These are phyloP conservation scores for Diplolepis rosae DNA, from an alignment of 2,888 invertebrate genomes.

Conservation along the genomic window DNA sequence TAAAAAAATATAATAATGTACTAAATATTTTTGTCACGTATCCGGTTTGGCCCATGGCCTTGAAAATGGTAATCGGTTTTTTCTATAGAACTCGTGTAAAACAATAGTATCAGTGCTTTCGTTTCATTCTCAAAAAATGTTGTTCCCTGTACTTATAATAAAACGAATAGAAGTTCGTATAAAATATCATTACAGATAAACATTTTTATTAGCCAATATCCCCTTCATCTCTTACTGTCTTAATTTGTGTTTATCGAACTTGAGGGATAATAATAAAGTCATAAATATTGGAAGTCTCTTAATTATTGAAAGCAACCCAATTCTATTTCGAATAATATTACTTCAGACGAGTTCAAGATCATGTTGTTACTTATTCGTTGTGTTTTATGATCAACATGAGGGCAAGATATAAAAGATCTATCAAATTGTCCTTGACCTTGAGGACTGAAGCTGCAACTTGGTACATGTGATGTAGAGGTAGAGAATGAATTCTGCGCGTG, in stretches of 20 bases:
- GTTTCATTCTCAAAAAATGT: slow-evolving; percentile 20
- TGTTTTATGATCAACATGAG: not conserved
- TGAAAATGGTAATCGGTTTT: slow-evolving; percentile 29
- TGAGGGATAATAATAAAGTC: not conserved
- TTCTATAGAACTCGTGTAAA: slow-evolving; percentile 14
- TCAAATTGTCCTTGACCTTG: slow-evolving; percentile 25
- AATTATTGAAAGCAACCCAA: no score
- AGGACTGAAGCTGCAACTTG: slow-evolving; percentile 1
- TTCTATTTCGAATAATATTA: no score
- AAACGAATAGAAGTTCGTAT: slow-evolving; percentile 10
- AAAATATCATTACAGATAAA: slow-evolving; percentile 10
- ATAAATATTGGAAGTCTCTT: no score
- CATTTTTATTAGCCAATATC: slow-evolving; percentile 2
- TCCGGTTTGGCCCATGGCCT: no score
- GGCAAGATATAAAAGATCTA: not conserved
- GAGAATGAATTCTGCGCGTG: slow-evolving; percentile 15
- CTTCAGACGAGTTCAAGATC: not conserved
- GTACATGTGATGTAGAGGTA: slow-evolving; percentile 33
- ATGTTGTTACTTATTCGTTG: not conserved
- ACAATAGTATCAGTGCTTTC: slow-evolving; percentile 26
- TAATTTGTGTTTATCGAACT: not conserved
- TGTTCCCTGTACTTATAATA: slow-evolving; percentile 22
- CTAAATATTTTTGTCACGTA: no score
- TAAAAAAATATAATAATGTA: no score
- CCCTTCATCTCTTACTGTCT: not conserved